Evolutionary conservation across 2,888 invertebrate genomes (phyloP), one percentile per base, ranked within the genome.

Genomic region (Morinoia aosen): DNA sequence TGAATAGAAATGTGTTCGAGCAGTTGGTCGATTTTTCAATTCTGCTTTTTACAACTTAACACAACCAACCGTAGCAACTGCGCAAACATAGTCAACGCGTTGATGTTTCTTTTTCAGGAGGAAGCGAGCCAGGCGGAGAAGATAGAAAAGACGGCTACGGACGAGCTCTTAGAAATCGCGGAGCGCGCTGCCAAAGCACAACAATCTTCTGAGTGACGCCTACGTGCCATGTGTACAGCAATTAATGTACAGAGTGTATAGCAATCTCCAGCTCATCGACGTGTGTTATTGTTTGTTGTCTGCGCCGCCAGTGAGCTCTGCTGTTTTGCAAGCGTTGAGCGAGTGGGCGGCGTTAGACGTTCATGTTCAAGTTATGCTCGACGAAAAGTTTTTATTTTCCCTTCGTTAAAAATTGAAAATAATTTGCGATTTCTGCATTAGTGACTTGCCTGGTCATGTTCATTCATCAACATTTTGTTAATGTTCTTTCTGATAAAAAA

Each of bases 121-220:
- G 96, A 96, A 56, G 76, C 95, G 48, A 95, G 96, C 56, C 39
- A 40, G 3, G 95, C 95, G 11, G 91, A 94, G 33, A 88, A 94
- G 10, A 94, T 56, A 4, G 95, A 96, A 91, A 95, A 95, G 88
- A 95, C 95, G 57, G 96, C 96, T 33, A 96, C 96, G n/a, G 95
- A 96, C 12, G 64, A 95, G 58, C 48, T 96, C 58, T 5, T 95
- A 19, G 96, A 96, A 57, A 93, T 93, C 57, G 93, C 93, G 10
- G 93, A 93, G 93, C 56, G 93, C 14, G 90, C 90, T 90, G 90
- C 90, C 90, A 40, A 48, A 39, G 40, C 3, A 40, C 40, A 90
- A 40, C 39, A 48, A 33, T 90, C 90, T 40, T 48, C 90, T 48
- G 12, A 76, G 33, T 76, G 33, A 76, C 2, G 0, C 76, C 33